Conservation (phyloP, 2,797 vertebrate species). For the Sebastes variabilis region DNA sequence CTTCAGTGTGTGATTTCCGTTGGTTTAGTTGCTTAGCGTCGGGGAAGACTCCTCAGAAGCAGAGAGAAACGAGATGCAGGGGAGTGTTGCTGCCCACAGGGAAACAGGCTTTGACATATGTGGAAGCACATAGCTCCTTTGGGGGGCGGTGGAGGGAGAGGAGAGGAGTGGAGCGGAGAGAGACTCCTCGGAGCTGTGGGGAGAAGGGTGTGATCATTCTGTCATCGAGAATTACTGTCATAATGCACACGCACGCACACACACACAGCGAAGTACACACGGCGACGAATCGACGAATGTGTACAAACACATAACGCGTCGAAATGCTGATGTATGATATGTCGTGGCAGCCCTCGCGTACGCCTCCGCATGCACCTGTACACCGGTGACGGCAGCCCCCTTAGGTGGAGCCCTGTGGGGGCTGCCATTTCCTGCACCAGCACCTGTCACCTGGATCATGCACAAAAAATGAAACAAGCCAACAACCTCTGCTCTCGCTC, state of each 20-base stretch:
- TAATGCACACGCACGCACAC: conserved; percentile 21
- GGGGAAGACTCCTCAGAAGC: conserved; percentile 36
- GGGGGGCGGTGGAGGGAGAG: conserved; percentile 25
- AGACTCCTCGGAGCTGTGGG: conserved; percentile 65
- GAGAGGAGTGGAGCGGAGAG: conserved; percentile 52
- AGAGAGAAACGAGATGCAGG: conserved; percentile 45
- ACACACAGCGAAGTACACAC: neutral
- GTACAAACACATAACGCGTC: conserved; percentile 46
- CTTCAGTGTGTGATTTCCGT: conserved; percentile 27
- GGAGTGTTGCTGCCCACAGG: conserved; percentile 61
- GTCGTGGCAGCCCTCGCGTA: conserved; percentile 28
- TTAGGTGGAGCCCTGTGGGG: conserved; percentile 63
- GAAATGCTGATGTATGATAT: conserved; percentile 49
- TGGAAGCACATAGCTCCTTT: conserved; percentile 67
- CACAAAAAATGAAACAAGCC: conserved; percentile 51
- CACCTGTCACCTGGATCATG: conserved; percentile 76
- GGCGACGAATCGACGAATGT: neutral
- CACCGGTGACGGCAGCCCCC: conserved; percentile 38
- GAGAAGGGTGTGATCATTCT: conserved; percentile 78
- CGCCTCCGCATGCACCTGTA: conserved; percentile 36
- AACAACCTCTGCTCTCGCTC: conserved; percentile 44
- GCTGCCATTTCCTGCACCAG: conserved; percentile 72
- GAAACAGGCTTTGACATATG: conserved; percentile 76
- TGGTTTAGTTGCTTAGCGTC: conserved; percentile 28
- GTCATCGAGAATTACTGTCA: conserved; percentile 73